Evolutionary conservation across 30 jellyfish, hydroid and myxozoan genomes (phyloP), one percentile per base, ranked within the genome.

Genomic region (Nemopilema nomurai): DNA sequence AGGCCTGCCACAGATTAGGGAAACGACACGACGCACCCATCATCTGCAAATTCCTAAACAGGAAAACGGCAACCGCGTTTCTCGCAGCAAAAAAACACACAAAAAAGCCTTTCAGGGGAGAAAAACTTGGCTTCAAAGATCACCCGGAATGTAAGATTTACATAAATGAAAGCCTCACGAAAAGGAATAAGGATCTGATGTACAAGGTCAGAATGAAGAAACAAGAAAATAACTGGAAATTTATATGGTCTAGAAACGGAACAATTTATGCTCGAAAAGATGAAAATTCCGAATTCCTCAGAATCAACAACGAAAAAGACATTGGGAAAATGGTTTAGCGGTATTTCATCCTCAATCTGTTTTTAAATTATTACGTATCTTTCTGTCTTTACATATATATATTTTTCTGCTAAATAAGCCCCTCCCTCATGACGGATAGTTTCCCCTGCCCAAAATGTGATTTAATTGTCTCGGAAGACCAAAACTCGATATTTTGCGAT

Each of bases 261-360:
- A 72, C 24, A 21, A 72, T 72, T 0, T 72, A 72, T 29, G 83
- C 83, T 27, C 83, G 83, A 4, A 72, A 72, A 72, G 83, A 72
- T 41, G 67, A 72, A 29, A 28, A 72, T 28, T 29, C 67, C 26
- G 68, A 72, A 18, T 28, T 72, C 67, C 28, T 72, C 69, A 41
- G 66, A 72, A 72, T 72, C 83, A 19, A 18, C 53, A 8, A 29
- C 69, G 66, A 19, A 29, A 3, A 41, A 18, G 30, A 29, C 69
- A 19, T 72, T 30, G 4, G 23, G 49, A 41, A 72, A 33, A 71
- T 29, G 81, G 67, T 71, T 71, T 72, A 29, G 31, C 68, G 83
- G 66, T 50, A 29, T 50, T 26, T 32, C 0, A 49, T 72, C 20
- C 30, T 72, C 19, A 65, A 65, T 19, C 74, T 65, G 31, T 26